Evolutionary conservation across 2,113 vertebrate species (phyloP).

Genomic region (Suricata suricatta): DNA sequence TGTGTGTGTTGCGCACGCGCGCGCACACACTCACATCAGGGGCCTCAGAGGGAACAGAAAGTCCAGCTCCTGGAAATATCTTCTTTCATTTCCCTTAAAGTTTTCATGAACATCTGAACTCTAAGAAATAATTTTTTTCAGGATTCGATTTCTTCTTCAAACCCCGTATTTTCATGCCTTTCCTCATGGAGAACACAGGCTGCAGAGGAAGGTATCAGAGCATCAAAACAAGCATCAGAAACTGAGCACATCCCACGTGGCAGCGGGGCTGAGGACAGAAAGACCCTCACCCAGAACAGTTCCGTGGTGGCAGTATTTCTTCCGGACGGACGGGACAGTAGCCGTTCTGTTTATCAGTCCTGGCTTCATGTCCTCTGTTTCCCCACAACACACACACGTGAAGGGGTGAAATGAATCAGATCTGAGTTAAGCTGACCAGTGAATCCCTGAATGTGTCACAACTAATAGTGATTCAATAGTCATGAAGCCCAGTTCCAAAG

Average conservation of each 20-base stretch:
- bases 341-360: not conserved
- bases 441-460: not conserved
- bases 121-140: not conserved
- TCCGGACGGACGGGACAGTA: accelerated
- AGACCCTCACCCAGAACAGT: accelerated
- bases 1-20: accelerated
- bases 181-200: not conserved
- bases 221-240: not conserved
- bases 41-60: not conserved
- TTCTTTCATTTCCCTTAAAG: constrained; percentile 1
- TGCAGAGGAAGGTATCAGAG: not conserved
- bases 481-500: not conserved
- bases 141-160: constrained; percentile 15
- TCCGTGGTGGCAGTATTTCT: not conserved
- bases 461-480: not conserved
- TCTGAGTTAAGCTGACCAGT: not conserved
- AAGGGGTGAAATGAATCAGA: not conserved
- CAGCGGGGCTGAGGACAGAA: not conserved
- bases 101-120: constrained; percentile 1
- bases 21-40: too few species aligned
- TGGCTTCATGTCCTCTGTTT: not conserved
- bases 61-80: not conserved
- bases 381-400: too few species aligned
- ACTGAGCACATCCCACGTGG: not conserved
- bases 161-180: not conserved